Evolutionary conservation across 2,797 vertebrate genomes (phyloP), one percentile per base, ranked within the genome.

Genomic region (Garrulus glandarius): DNA sequence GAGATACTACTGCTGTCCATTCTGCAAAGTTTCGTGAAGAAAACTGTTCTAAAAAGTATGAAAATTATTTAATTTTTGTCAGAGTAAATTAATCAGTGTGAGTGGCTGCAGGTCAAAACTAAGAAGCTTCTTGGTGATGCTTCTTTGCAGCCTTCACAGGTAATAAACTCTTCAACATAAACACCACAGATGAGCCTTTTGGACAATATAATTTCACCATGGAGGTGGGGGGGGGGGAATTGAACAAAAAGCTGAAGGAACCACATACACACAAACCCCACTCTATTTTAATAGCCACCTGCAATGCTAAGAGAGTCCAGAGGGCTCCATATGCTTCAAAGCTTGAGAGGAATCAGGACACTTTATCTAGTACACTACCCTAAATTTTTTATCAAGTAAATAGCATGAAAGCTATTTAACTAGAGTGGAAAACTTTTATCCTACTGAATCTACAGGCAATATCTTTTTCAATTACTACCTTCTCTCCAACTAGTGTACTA

Each of bases 151-250:
- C 36, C 39, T 57, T 49, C 68, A 60, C 7, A 67, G 36, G 16
- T 41, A 91, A 46, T 20, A 80, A 75, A 32, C 43, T 47, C 56
- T 80, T 76, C 65, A 34, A 13, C 37, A 67, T 12, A 52, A 83
- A 47, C 34, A 88, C 5, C 47, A 67, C 17, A 63, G 15, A n/a
- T 15, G 34, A 83, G 22, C 11, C 37, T 90, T 79, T 24, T n/a
- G 16, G 52, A 63, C 36, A 88, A 80, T 7, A 47, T 4, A 57
- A 75, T 32, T 80, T 78, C 37, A 39, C 5, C 8, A 11, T 4
- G 16, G 6, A 7, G 12, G 4, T 1, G 13, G 9, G 5, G 13
- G 3, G 3, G 10, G 19, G 8, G 22, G 17, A 53, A 43, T 5
- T 44, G 19, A 65, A 47, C 32, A 56, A 69, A 22, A 63, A 30